Evolutionary conservation across 2,797 vertebrate genomes (phyloP), one percentile per base, ranked within the genome.

Genomic region (Tenualosa thibaudeaui): DNA sequence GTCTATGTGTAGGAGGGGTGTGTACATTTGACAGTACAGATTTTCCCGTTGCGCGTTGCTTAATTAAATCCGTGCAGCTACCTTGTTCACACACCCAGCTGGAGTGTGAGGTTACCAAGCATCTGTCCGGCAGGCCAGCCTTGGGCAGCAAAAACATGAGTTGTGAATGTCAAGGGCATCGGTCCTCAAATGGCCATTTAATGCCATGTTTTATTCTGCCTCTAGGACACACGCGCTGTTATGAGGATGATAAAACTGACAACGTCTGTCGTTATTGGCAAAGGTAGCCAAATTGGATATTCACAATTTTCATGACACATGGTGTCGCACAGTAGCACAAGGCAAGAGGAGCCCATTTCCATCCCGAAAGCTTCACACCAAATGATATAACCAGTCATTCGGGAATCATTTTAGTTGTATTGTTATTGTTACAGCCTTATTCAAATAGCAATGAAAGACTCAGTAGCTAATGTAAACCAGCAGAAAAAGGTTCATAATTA

Each of bases 21-120:
- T 71, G 65, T 40, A 46, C 43, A 78, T 78, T 78, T 46, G 71
- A 78, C 71, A 78, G 71, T 15, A 78, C 31, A 75, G 37, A 43
- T 75, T 75, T 75, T 43, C 68, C 17, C 5, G 40, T 62, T 22
- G 71, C 5, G 31, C 68, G 40, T 43, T 75, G 40, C 12, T 43
- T 75, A 6, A 40, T 75, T 17, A 75, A 7, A 43, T 43, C 40
- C 50, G 51, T 81, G 82, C 85, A 83, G 87, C 90, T 92, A 92
- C 92, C 88, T 92, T 90, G 84, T 93, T 94, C 90, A 89, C 92
- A 92, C 89, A 84, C 89, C 86, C 93, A 91, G 90, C 89, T 84
- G 91, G 89, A 90, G 81, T 46, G 71, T 19, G 40, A 0, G 40
- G 1, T 46, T 46, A 46, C 40, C 71, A 43, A 17, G 71, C 71